phyloP scores from a whole-genome alignment of 1,140 invertebrate species.

The Agrilus planipennis region DNA sequence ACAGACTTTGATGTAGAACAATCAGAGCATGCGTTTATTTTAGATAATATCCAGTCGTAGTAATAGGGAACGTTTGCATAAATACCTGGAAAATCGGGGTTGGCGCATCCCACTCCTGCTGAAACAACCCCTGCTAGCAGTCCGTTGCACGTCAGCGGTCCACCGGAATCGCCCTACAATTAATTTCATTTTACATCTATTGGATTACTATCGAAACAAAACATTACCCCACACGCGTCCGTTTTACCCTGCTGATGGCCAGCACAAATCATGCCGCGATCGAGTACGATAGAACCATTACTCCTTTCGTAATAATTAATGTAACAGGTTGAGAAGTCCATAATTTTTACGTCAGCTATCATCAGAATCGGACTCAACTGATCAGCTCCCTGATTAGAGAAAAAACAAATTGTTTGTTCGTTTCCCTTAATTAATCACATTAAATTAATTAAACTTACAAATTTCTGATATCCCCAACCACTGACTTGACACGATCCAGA shows the following conservation, averaged over 20 bases:
- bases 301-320: neutral
- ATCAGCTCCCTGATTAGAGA: neutral
- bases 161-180: constrained; percentile 17
- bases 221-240: constrained; percentile 6
- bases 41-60: constrained; percentile 1
- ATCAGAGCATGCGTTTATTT: too few relatives aligned
- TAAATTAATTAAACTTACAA: constrained; percentile 12
- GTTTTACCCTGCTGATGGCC: constrained; percentile 2
- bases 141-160: constrained; percentile 18
- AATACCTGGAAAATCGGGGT: constrained; percentile 27
- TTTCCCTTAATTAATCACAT: neutral
- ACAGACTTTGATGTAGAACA: too few relatives aligned
- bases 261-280: constrained; percentile 6
- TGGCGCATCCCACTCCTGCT: constrained; percentile 37
- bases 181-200: neutral
- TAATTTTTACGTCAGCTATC: neutral
- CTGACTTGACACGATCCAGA: constrained; percentile 12
- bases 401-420: neutral
- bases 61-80: constrained; percentile 11
- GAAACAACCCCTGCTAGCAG: constrained; percentile 35
- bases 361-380: neutral
- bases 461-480: constrained; percentile 16
- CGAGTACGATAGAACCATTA: neutral
- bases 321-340: neutral
- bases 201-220: neutral